These are phyloP conservation scores for Agriotes lineatus DNA, from an alignment of 2,888 invertebrate species.

Conservation along the genomic window DNA sequence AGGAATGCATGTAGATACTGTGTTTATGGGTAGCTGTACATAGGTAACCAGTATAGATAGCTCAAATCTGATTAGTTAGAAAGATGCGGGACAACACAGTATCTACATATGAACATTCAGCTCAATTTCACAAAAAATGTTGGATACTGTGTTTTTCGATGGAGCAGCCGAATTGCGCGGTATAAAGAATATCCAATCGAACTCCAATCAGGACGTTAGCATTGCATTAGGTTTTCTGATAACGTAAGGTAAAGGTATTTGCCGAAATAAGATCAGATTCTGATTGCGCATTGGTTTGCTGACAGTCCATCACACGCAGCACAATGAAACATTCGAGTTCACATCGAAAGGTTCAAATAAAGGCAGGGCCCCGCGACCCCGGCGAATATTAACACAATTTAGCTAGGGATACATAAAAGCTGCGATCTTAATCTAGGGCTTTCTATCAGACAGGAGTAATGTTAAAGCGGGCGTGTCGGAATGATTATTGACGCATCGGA, in stretches of 20 bases:
- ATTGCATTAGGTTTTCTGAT: background rate
- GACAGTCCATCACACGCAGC: slow-evolving; percentile 1
- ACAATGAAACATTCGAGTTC: background rate
- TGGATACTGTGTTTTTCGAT: too few relatives aligned
- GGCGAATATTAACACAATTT: slow-evolving; percentile 29
- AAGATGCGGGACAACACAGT: too few relatives aligned
- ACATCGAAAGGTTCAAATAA: slow-evolving; percentile 11
- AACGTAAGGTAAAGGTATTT: background rate
- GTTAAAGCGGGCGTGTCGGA: slow-evolving; percentile 52
- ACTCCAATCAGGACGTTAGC: too few relatives aligned
- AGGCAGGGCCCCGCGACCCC: slow-evolving; percentile 12
- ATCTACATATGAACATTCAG: too few relatives aligned
- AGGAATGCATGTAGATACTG: too few relatives aligned
- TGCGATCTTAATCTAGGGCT: slow-evolving; percentile 34
- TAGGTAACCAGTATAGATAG: too few relatives aligned
- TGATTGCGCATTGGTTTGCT: background rate
- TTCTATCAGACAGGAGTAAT: slow-evolving; percentile 31
- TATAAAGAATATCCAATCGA: too few relatives aligned
- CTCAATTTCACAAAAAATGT: too few relatives aligned
- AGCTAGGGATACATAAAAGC: slow-evolving; percentile 30
- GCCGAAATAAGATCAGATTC: background rate
- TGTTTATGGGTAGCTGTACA: too few relatives aligned
- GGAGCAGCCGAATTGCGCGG: too few relatives aligned
- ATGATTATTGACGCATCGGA: slow-evolving; percentile 56
- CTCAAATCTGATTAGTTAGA: too few relatives aligned